Evolutionary conservation across 2,888 invertebrate species (phyloP), one percentile per base, ranked within the genome.

Genomic region (Danaus chrysippus): DNA sequence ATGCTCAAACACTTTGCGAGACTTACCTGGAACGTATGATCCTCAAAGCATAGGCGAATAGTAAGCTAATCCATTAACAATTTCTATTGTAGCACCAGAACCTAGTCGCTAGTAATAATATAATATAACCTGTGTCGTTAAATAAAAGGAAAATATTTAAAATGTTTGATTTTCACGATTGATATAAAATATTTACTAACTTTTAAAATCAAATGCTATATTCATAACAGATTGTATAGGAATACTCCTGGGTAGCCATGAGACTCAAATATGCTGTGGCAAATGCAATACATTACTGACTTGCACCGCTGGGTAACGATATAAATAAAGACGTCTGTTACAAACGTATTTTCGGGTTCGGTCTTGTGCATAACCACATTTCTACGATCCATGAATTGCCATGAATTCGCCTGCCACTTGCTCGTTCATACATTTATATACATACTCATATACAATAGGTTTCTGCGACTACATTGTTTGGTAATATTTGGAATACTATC

Each of bases 251-350:
- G 17, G 17, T 49, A 17, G 15, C 3, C 49, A 17, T 17, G 49
- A 15, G 17, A 12, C 15, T 49, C 49, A 49, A 2, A 49, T 49
- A 10, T 49, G 49, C 17, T 49, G 17, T 17, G 10, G 15, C 13
- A 46, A 46, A 15, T 46, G 13, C 15, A 46, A 12, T 15, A n/a
- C 17, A 17, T 49, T 17, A 49, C 17, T 3, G 10, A 10, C 17
- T 15, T 49, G 15, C 49, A 17, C n/a, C 49, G 9, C 17, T 49
- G 17, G 15, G 49, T 49, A 17, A 49, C 49, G 49, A 49, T 49
- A 49, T 49, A 49, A 49, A 49, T 49, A 49, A 49, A 49, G 49
- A 49, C 49, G 49, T 49, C 49, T 49, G 49, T 49, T 17, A 49
- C 17, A 49, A 17, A 49, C 49, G 49, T 49, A 49, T 15, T 49